Evolutionary conservation across 2,113 vertebrate genomes (phyloP), one percentile per base, ranked within the genome.

Genomic region (Pholis gunnellus): DNA sequence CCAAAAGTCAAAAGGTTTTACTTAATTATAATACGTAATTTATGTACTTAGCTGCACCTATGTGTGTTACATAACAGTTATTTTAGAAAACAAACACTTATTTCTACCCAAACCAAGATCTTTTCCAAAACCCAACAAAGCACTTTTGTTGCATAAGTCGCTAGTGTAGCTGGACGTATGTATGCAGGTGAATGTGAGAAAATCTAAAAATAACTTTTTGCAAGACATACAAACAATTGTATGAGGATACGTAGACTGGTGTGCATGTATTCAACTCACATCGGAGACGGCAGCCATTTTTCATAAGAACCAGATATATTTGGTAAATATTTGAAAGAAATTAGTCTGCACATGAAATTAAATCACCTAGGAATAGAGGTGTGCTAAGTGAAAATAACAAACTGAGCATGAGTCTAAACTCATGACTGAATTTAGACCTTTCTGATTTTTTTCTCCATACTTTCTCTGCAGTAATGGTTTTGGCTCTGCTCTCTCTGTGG

Each of bases 391-490:
- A 29, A 50, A 14, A 56, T 11, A 3, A 17, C 2, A 18, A 38
- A 14, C 48, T 20, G 40, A 42, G 9, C 40, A 48, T 48, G 46
- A 48, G 11, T 10, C 27, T 20, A 34, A 34, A 34, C 34, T 75
- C 8, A 73, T 9, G 31, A 75, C n/a, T 34, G 18, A 42, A 68
- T n/a, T 14, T n/a, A 31, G 66, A 20, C 42, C 22, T 4, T 15
- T 11, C 48, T 7, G n/a, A 1, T 17, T 25, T 64, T 22, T 36
- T 46, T 38, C 8, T n/a, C 38, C 10, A 63, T 25, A 69, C 52
- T 60, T 67, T 48, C 57, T 14, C 52, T 73, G 66, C 65, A 73
- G 38, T 81, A 83, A 87, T 78, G 31, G 56, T 76, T 86, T 65
- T 65, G 18, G 70, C 11, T 67, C n/a, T 1, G 11, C 5, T 54